A percentile compares a stretch with the other conserved stretches of the same genome.
These are phyloP conservation scores for Platycheirus albimanus DNA, from an alignment of 2,888 invertebrate genomes.

Conservation along the genomic window DNA sequence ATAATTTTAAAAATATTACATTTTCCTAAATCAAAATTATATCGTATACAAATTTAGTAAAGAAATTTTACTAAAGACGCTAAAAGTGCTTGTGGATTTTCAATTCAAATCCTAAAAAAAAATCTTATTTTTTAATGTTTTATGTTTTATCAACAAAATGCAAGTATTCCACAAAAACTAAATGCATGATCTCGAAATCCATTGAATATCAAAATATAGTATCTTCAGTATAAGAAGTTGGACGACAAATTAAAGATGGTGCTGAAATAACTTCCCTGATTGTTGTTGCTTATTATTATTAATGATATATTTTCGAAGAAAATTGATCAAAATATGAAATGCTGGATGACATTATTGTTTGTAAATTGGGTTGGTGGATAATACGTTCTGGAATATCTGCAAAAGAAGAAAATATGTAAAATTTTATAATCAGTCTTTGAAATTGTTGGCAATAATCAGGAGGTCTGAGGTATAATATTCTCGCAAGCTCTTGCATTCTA, in stretches of 20 bases:
- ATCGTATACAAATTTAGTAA: constrained; percentile 45
- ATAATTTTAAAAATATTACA: constrained; percentile 33
- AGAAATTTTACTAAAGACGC: constrained; percentile 20
- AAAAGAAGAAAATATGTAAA: not conserved
- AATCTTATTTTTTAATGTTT: not conserved
- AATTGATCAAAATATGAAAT: constrained; percentile 44
- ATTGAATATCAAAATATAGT: not conserved
- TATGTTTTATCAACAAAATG: not conserved
- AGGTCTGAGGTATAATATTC: too few relatives aligned
- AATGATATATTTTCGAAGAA: constrained; percentile 32
- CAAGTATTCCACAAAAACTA: not conserved
- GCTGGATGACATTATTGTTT: constrained; percentile 69
- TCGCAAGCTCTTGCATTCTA: too few relatives aligned
- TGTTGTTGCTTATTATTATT: constrained; percentile 45
- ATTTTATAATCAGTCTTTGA: not conserved
- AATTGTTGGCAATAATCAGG: too few relatives aligned
- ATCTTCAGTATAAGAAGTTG: not conserved
- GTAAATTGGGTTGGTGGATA: constrained; percentile 30
- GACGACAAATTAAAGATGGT: constrained; percentile 12
- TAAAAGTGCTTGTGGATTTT: constrained; percentile 5
- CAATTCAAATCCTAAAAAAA: too few relatives aligned
- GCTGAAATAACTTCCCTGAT: constrained; percentile 54
- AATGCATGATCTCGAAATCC: not conserved
- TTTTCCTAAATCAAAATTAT: constrained; percentile 37
- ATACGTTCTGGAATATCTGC: constrained; percentile 3